Evolutionary conservation across 2,888 invertebrate genomes (phyloP).

Genomic region (Podotricha telesiphe): DNA sequence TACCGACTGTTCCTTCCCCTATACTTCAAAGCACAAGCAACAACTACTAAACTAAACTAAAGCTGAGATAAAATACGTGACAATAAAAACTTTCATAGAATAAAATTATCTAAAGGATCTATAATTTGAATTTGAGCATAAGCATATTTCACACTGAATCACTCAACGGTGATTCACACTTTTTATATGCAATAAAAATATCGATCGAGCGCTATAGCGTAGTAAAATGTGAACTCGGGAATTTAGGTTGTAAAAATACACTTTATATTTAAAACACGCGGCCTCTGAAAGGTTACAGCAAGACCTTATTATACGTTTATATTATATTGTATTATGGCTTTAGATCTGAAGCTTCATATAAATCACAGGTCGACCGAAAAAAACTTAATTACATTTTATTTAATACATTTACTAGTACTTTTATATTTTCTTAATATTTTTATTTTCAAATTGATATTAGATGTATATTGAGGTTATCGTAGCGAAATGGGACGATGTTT

Average conservation of each 20-base stretch:
- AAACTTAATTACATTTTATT: too few relatives aligned
- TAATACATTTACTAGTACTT: too few relatives aligned
- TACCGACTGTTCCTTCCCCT: too few relatives aligned
- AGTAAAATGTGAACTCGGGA: constrained; percentile 33
- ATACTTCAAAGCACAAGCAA: too few relatives aligned
- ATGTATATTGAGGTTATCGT: too few relatives aligned
- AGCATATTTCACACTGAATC: constrained; percentile 19
- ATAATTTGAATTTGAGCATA: constrained; percentile 3
- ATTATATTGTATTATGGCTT: not conserved
- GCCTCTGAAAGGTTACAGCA: constrained; percentile 26
- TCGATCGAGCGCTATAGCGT: constrained; percentile 35
- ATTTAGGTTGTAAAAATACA: constrained; percentile 43
- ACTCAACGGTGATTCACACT: constrained; percentile 35
- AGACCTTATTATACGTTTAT: not conserved
- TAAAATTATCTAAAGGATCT: not conserved
- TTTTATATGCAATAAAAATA: constrained; percentile 45
- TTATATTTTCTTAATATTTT: too few relatives aligned
- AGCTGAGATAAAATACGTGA: too few relatives aligned
- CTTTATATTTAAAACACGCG: constrained; percentile 41
- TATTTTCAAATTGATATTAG: too few relatives aligned
- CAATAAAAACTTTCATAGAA: not conserved
- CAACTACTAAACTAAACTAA: too few relatives aligned
- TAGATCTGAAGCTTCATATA: too few relatives aligned
- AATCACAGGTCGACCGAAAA: too few relatives aligned
- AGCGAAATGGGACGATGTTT: too few relatives aligned